Base-by-base conservation (phyloP, 2,888 invertebrate species). In the Dugesia japonica region DNA sequence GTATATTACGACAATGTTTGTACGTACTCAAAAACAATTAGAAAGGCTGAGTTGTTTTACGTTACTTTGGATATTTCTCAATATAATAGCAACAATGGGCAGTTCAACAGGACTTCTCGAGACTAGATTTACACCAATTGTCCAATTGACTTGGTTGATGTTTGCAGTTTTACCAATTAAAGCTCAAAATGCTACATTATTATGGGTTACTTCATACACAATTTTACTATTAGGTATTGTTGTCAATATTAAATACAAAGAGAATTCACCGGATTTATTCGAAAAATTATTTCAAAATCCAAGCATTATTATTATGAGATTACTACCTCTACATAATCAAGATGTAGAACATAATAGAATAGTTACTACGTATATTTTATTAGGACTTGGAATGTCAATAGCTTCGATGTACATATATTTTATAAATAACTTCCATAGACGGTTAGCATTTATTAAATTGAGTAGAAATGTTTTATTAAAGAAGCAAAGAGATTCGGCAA, bases 361-460 rank as follows among this genome's bases (percentile, higher is more conserved):
- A 4, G n/a, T 56, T 4, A n/a, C 56, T 9, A 7, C 56, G n/a
- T 56, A 20, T 56, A 56, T 56, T 4, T 1, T 56, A 9, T n/a
- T 56, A 23, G 56, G 56, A 56, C 1, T 56, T 9, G 56, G 20
- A 23, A 20, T n/a, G 1, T 9, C 56, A 1, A 7, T 4, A n/a
- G 20, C 23, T 4, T 56, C 17, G 4, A 1, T 75, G 75, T 75
- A 75, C 20, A 17, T 71, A 13, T 28, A 71, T 71, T 17, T 26
- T 26, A 26, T 27, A 7, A 75, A 17, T 20, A 4, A 71, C 9
- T 42, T 75, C 7, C 26, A 56, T 42, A 1, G 75, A 17, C 4
- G 75, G 23, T 42, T 28, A 7, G 75, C 75, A 20, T 75, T 75
- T 27, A 26, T 71, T 7, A 23, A 42, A 27, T 42, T 75, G 20